These are phyloP conservation scores for Marisa cornuarietis DNA, from an alignment of 1,140 invertebrate species.

Conservation along the genomic window DNA sequence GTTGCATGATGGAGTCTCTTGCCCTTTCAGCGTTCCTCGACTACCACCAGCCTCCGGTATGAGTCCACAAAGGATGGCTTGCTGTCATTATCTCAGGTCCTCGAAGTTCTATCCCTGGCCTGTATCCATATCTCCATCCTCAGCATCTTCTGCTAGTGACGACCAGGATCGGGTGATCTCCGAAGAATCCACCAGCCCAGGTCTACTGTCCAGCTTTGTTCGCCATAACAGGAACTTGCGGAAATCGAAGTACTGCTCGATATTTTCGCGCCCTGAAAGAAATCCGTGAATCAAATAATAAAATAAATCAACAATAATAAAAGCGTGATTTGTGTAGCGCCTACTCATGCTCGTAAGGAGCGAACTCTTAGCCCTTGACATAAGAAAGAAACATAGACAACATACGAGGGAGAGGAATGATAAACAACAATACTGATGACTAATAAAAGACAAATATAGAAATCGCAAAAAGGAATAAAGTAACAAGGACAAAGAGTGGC, in stretches of 20 bases:
- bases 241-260: conserved; percentile 19
- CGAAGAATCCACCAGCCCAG: background rate
- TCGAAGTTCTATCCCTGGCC: no score
- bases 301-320: background rate
- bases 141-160: conserved; percentile 18
- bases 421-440: background rate
- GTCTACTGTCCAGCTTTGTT: conserved; percentile 14
- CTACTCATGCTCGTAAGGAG: no score
- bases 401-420: background rate
- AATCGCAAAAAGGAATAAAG: background rate
- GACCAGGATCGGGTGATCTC: conserved; percentile 21
- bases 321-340: background rate
- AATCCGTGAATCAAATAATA: background rate
- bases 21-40: no score
- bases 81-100: no score
- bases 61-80: no score
- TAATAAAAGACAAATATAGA: background rate
- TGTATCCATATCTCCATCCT: background rate
- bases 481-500: no score
- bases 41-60: no score
- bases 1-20: no score
- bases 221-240: conserved; percentile 23
- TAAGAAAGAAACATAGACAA: no score
- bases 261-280: background rate
- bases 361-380: no score